Conservation (phyloP, 2,113 vertebrate genomes). For the Lota lota region DNA sequence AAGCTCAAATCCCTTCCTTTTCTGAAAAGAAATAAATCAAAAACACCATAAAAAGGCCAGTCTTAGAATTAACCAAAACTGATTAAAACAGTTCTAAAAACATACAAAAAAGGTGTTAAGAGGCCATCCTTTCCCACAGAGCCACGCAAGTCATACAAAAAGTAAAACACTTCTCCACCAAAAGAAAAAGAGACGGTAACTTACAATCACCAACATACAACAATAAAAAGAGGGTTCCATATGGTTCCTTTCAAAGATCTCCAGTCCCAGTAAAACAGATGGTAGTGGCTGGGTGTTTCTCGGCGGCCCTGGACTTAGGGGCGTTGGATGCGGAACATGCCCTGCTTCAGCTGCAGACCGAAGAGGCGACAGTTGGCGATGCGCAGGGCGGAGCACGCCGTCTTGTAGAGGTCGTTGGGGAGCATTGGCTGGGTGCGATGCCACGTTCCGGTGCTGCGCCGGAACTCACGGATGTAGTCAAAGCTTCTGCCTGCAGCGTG, state of each 20-base stretch:
- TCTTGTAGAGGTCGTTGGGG: constrained; percentile 87
- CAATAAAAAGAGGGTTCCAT: neutral
- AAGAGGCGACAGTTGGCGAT: constrained; percentile 98
- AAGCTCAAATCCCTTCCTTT: neutral
- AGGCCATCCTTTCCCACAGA: too few relatives aligned
- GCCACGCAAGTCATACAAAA: too few relatives aligned
- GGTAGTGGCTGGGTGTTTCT: neutral
- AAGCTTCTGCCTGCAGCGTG: constrained; percentile 82
- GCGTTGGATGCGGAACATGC: constrained; percentile 83
- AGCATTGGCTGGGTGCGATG: constrained; percentile 89
- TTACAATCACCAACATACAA: neutral
- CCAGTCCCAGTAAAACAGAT: neutral
- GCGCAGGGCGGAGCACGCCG: constrained; percentile 84
- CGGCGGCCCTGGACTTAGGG: constrained; percentile 59
- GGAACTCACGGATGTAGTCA: constrained; percentile 95
- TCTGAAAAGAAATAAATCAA: neutral
- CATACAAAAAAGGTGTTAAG: too few relatives aligned
- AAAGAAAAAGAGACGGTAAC: neutral
- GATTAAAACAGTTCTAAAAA: too few relatives aligned
- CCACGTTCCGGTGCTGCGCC: constrained; percentile 93
- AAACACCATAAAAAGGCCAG: neutral
- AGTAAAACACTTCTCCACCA: neutral
- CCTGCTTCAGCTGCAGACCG: constrained; percentile 91
- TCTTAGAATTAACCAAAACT: too few relatives aligned
- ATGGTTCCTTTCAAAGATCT: neutral